A percentile compares a stretch with the other conserved stretches of the same genome.
phyloP scores from a whole-genome alignment of 2,888 invertebrate genomes.

The Dryobotodes eremita region DNA sequence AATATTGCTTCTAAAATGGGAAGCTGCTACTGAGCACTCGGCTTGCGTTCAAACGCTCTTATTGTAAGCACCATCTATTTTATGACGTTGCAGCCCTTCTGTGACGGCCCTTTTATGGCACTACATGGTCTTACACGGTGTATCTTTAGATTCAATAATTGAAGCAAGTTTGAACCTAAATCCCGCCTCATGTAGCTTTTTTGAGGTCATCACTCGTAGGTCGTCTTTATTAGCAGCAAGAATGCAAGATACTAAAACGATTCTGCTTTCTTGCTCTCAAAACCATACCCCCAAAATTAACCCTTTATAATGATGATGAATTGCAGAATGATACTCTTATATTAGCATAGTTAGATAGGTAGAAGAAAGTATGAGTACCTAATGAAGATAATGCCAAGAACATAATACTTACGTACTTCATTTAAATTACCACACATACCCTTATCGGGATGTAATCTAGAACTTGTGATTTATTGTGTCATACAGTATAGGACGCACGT shows the following conservation, averaged over 20 bases:
- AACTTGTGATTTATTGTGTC: conserved; percentile 49
- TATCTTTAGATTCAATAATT: conserved; percentile 22
- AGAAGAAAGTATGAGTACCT: background rate
- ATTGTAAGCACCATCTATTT: conserved; percentile 47
- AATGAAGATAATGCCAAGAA: conserved; percentile 15
- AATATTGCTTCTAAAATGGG: conserved; percentile 44
- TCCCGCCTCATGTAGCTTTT: background rate
- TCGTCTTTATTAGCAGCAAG: background rate
- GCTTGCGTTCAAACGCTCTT: conserved; percentile 34
- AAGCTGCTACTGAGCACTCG: conserved; percentile 32
- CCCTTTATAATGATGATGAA: background rate
- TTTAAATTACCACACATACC: conserved; percentile 27
- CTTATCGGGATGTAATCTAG: conserved; percentile 56
- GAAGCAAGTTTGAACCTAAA: conserved; percentile 4
- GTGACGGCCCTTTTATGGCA: conserved; percentile 15
- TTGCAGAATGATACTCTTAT: background rate
- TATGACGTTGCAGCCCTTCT: conserved; percentile 21
- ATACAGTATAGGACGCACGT: conserved; percentile 27
- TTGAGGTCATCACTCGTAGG: background rate
- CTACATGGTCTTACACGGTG: background rate
- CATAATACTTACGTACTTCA: conserved; percentile 33
- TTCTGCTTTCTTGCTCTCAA: background rate
- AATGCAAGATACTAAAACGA: background rate
- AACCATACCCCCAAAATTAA: too few relatives aligned
- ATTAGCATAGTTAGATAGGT: background rate